Evolutionary conservation across 92 coral and sea anemone genomes (phyloP).

Genomic region (Palythoa grandiflora): DNA sequence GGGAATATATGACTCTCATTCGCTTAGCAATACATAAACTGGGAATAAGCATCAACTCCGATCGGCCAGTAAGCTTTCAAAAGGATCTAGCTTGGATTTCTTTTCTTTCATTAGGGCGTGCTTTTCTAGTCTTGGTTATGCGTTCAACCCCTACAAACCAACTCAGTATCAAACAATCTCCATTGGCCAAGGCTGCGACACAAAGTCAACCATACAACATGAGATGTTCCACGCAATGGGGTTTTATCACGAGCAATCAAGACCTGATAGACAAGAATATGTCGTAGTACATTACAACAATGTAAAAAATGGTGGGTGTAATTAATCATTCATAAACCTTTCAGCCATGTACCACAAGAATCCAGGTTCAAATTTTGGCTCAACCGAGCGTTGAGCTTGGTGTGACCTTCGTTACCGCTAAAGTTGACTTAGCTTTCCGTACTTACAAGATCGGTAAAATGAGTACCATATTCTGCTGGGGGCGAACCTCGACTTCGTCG

Average conservation of each 20-base stretch:
- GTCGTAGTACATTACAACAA: background rate
- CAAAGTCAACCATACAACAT: slow-evolving; percentile 8
- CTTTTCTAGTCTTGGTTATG: slow-evolving; percentile 15
- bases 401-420: too few relatives aligned
- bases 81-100: background rate
- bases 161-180: slow-evolving; percentile 3
- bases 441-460: too few relatives aligned
- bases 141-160: slow-evolving; percentile 21
- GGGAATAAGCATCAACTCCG: too few relatives aligned
- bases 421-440: too few relatives aligned
- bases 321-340: background rate
- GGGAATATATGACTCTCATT: too few relatives aligned
- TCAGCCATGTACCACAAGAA: too few relatives aligned
- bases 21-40: too few relatives aligned
- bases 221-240: slow-evolving; percentile 43
- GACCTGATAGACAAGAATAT: slow-evolving; percentile 25
- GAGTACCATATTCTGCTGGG: too few relatives aligned
- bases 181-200: slow-evolving; percentile 8
- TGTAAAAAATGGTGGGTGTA: background rate
- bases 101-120: slow-evolving; percentile 16
- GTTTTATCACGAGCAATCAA: slow-evolving; percentile 35
- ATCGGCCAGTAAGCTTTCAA: background rate
- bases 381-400: too few relatives aligned
- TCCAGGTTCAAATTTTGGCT: too few relatives aligned
- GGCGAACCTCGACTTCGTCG: too few relatives aligned